phyloP scores from a whole-genome alignment of 2,113 vertebrate genomes.

The Conger conger region DNA sequence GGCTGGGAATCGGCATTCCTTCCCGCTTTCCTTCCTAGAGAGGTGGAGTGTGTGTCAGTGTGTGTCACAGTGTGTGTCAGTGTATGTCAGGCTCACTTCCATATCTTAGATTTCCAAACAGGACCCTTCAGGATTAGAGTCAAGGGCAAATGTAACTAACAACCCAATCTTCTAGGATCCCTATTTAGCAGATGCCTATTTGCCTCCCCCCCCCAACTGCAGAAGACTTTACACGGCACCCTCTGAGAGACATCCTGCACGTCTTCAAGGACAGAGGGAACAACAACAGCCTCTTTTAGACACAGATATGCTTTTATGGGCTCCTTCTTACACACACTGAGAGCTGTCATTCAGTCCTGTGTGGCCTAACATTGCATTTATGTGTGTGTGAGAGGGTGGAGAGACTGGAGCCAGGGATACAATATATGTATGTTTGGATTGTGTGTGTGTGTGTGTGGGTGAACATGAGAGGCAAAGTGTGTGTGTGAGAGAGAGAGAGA shows the following conservation, averaged over 20 bases:
- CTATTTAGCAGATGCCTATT: background rate
- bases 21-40: background rate
- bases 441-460: background rate
- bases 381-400: background rate
- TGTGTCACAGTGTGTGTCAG: too few relatives aligned
- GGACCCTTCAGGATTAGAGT: background rate
- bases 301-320: background rate
- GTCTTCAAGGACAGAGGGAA: background rate
- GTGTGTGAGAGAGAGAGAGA: too few relatives aligned
- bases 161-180: background rate
- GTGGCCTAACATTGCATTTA: too few relatives aligned
- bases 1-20: background rate
- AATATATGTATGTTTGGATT: background rate
- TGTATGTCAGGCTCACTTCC: background rate
- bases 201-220: background rate
- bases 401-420: too few relatives aligned
- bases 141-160: constrained; percentile 9
- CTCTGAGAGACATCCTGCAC: background rate
- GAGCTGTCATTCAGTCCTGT: too few relatives aligned
- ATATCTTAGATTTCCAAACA: background rate
- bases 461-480: too few relatives aligned
- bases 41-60: background rate
- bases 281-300: background rate
- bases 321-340: background rate
- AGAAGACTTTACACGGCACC: background rate